These are phyloP conservation scores for Hippocampus kuda DNA, from an alignment of 2,797 vertebrate genomes.

Conservation along the genomic window DNA sequence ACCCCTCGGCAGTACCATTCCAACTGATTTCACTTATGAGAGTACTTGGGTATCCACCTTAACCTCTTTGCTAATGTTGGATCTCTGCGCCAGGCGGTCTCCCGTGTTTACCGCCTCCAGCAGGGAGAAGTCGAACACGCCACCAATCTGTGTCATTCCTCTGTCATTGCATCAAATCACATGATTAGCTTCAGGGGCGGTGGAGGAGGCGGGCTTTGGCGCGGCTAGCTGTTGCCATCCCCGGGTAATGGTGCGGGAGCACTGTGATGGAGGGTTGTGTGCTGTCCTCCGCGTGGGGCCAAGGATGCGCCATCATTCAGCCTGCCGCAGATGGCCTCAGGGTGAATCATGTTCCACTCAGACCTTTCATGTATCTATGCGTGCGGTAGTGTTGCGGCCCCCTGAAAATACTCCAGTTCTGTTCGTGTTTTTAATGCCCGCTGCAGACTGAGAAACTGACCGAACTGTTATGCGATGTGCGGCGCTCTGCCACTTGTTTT, in stretches of 20 bases:
- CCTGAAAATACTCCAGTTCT: slow-evolving; percentile 36
- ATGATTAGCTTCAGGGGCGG: slow-evolving; percentile 74
- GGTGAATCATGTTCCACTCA: slow-evolving; percentile 52
- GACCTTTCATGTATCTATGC: slow-evolving; percentile 40
- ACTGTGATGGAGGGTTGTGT: slow-evolving; percentile 67
- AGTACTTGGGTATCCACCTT: slow-evolving; percentile 52
- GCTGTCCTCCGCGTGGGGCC: slow-evolving; percentile 65
- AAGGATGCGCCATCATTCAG: slow-evolving; percentile 70
- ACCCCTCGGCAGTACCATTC: slow-evolving; percentile 64
- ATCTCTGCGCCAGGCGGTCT: slow-evolving; percentile 34
- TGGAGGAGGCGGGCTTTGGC: slow-evolving; percentile 52
- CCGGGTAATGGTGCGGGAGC: slow-evolving; percentile 64
- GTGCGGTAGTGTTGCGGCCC: slow-evolving; percentile 30
- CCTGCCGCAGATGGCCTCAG: slow-evolving; percentile 61
- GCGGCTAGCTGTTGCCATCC: slow-evolving; percentile 53
- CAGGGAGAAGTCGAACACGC: slow-evolving; percentile 64
- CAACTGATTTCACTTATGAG: slow-evolving; percentile 74
- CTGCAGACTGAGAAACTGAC: neutral
- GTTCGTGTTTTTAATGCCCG: neutral
- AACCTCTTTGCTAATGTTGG: slow-evolving; percentile 43
- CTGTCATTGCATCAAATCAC: slow-evolving; percentile 77
- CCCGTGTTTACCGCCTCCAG: slow-evolving; percentile 52
- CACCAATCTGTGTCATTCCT: slow-evolving; percentile 72
- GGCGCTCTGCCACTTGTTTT: too few species aligned
- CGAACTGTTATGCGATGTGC: too few species aligned